A percentile compares a stretch with the other conserved stretches of the same genome.
phyloP scores from a whole-genome alignment of 2,888 invertebrate species.

The Charanyca ferruginea region DNA sequence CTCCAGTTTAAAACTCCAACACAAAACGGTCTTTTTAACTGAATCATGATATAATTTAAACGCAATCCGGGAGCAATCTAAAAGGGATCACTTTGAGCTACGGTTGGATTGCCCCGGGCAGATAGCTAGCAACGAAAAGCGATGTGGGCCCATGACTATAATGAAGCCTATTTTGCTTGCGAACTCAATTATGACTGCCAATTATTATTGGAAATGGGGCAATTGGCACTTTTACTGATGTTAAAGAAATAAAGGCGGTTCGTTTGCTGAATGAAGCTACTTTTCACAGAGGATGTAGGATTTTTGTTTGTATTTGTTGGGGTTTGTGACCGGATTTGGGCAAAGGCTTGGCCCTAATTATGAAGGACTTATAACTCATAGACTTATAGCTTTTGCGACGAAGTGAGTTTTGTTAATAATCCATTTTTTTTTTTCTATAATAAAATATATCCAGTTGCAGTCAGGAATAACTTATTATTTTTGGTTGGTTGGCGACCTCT shows the following conservation, averaged over 20 bases:
- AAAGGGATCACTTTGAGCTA: slow-evolving; percentile 52
- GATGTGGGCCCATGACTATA: slow-evolving; percentile 26
- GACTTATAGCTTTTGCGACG: too few species aligned
- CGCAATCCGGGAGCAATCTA: slow-evolving; percentile 53
- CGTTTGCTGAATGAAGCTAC: not conserved
- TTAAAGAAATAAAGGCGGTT: not conserved
- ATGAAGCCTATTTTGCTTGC: slow-evolving; percentile 48
- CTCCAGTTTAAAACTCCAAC: not conserved
- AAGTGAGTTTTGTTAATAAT: too few species aligned
- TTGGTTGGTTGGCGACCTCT: too few species aligned
- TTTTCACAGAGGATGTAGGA: not conserved
- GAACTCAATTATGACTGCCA: slow-evolving; percentile 48
- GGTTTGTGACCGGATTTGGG: too few species aligned
- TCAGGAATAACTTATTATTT: too few species aligned
- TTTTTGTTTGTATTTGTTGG: not conserved
- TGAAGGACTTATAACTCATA: too few species aligned
- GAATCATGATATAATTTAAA: slow-evolving; percentile 50
- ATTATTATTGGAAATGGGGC: slow-evolving; percentile 40
- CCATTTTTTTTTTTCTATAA: too few species aligned
- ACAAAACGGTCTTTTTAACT: slow-evolving; percentile 43
- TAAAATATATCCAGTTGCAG: too few species aligned
- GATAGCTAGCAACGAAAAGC: slow-evolving; percentile 26
- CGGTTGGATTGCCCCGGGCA: slow-evolving; percentile 35
- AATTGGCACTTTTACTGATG: not conserved
- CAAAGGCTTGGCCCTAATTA: too few species aligned